A percentile compares a stretch with the other conserved stretches of the same genome.
These are phyloP conservation scores for Formica aserva DNA, from an alignment of 2,888 invertebrate genomes.

Conservation along the genomic window DNA sequence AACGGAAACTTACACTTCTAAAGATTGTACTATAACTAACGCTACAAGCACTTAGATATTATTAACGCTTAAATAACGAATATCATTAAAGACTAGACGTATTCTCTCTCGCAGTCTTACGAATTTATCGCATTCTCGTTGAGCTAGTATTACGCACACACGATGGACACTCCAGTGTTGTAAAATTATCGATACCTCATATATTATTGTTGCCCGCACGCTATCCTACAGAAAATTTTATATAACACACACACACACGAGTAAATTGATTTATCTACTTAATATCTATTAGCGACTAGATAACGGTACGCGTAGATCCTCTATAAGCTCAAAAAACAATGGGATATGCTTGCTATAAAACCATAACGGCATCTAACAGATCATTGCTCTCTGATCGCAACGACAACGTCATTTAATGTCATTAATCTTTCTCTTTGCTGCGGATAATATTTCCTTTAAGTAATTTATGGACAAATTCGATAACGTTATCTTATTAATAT, in stretches of 20 bases:
- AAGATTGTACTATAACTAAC: not conserved
- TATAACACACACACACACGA: conserved; percentile 16
- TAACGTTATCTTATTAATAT: not conserved
- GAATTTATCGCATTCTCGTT: not conserved
- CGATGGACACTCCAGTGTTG: conserved; percentile 6
- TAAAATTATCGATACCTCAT: conserved; percentile 56
- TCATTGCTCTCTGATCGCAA: conserved; percentile 65
- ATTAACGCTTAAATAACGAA: not conserved
- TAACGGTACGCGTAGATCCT: conserved; percentile 80
- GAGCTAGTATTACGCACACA: conserved; percentile 35
- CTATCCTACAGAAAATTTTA: not conserved
- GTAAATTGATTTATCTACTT: conserved; percentile 36
- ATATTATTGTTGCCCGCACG: conserved; percentile 16
- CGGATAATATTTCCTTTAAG: not conserved
- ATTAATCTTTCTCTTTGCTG: not conserved
- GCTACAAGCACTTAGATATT: conserved; percentile 36
- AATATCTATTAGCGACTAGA: conserved; percentile 73
- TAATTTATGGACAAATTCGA: not conserved
- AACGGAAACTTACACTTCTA: conserved; percentile 60
- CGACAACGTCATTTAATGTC: conserved; percentile 21
- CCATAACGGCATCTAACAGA: conserved; percentile 62
- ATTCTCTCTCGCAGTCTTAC: conserved; percentile 14
- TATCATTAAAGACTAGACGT: conserved; percentile 44
- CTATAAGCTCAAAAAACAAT: conserved; percentile 77
- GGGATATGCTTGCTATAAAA: conserved; percentile 72